Conservation (phyloP, 2,888 invertebrate species). For the Crepidodera aurea region DNA sequence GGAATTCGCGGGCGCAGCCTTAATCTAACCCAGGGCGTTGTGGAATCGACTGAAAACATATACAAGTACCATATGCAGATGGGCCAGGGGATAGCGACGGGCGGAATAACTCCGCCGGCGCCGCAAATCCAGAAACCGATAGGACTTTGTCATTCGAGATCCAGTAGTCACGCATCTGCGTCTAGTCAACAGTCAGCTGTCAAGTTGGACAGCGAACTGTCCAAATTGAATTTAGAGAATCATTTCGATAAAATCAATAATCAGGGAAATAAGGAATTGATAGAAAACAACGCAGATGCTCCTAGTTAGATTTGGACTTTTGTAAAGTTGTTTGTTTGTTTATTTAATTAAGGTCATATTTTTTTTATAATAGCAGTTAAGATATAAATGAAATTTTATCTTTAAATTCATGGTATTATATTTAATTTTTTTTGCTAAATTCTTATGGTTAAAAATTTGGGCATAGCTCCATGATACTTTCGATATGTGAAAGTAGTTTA, state of each 20-base stretch:
- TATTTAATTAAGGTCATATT: not conserved
- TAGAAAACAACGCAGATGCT: conserved; percentile 4
- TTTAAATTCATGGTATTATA: too few species aligned
- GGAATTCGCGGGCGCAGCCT: conserved; percentile 85
- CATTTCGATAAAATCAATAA: conserved; percentile 17
- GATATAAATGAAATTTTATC: not conserved
- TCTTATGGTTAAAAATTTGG: too few species aligned
- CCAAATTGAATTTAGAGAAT: conserved; percentile 22
- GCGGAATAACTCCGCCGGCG: conserved; percentile 71
- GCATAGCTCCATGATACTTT: too few species aligned
- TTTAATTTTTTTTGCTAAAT: too few species aligned
- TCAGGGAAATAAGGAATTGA: conserved; percentile 5
- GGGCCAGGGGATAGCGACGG: conserved; percentile 63
- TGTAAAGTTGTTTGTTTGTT: not conserved
- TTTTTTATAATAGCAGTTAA: not conserved
- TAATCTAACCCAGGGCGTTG: conserved; percentile 79
- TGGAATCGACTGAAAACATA: conserved; percentile 82
- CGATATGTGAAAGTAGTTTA: too few species aligned
- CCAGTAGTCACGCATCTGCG: conserved; percentile 67
- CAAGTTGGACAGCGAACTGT: conserved; percentile 14
- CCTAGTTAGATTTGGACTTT: not conserved
- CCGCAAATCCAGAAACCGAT: conserved; percentile 76
- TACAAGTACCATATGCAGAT: conserved; percentile 87
- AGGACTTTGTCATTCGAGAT: conserved; percentile 69
- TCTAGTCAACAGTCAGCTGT: conserved; percentile 43